Percentiles rank a stretch among this genome's conserved stretches.
Evolutionary conservation across 2,888 invertebrate species (phyloP).

Genomic region (Itoplectis maculator): DNA sequence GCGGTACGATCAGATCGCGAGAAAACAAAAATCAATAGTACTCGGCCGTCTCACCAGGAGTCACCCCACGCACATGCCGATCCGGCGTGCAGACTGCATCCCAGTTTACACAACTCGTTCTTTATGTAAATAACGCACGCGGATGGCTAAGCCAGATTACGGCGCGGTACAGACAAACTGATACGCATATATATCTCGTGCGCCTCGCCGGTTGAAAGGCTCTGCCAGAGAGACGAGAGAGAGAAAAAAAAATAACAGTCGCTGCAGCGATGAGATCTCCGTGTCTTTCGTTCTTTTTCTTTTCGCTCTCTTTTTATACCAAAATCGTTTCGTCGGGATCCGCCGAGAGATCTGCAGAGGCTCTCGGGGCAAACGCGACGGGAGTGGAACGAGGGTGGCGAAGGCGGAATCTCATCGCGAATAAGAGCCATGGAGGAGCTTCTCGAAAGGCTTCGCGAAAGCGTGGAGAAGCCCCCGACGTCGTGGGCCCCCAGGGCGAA

Average conservation of each 20-base stretch:
- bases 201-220: not conserved
- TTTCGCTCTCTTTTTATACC: constrained; percentile 23
- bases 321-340: constrained; percentile 34
- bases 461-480: constrained; percentile 69
- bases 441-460: constrained; percentile 67
- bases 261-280: constrained; percentile 14
- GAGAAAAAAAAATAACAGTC: not conserved
- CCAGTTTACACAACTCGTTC: constrained; percentile 16
- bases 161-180: not conserved
- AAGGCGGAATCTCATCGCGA: constrained; percentile 44
- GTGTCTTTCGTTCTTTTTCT: constrained; percentile 8
- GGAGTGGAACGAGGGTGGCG: constrained; percentile 17
- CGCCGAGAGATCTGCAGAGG: constrained; percentile 22
- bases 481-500: constrained; percentile 54
- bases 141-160: constrained; percentile 3
- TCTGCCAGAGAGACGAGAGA: not conserved
- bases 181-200: not conserved
- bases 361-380: not conserved
- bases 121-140: constrained; percentile 32
- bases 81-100: constrained; percentile 4
- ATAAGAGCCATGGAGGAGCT: constrained; percentile 27
- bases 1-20: not conserved
- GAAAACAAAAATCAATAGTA: not conserved
- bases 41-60: not conserved
- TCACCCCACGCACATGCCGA: constrained; percentile 11